These are phyloP conservation scores for Philotrypesis tridentata DNA, from an alignment of 1,140 invertebrate species.

Conservation along the genomic window DNA sequence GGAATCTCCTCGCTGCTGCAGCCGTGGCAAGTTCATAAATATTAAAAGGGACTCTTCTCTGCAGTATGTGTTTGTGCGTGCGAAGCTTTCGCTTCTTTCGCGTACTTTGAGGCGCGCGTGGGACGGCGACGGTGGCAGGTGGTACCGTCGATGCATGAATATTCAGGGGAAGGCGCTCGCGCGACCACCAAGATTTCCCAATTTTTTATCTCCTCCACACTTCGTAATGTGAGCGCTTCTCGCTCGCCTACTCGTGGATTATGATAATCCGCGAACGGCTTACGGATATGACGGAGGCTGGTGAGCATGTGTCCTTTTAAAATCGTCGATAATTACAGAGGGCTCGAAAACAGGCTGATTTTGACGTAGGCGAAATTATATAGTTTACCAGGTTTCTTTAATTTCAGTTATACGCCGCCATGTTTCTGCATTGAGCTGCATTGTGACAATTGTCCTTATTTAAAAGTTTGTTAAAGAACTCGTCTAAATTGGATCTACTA, in stretches of 20 bases:
- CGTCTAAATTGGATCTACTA: too few relatives aligned
- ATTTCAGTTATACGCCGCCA: too few relatives aligned
- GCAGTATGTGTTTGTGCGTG: not conserved
- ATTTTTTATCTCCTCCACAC: not conserved
- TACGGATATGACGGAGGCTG: too few relatives aligned
- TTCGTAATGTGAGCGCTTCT: not conserved
- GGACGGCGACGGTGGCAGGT: not conserved
- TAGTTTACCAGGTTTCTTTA: too few relatives aligned
- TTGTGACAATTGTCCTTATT: too few relatives aligned
- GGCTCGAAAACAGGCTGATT: too few relatives aligned
- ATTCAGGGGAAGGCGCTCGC: not conserved
- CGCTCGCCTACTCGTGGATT: not conserved
- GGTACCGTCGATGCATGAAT: too few relatives aligned
- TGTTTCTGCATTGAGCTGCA: too few relatives aligned
- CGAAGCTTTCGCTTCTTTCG: not conserved
- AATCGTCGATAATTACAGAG: too few relatives aligned
- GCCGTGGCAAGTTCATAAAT: conserved; percentile 7
- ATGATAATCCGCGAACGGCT: not conserved
- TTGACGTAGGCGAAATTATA: too few relatives aligned
- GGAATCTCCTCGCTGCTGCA: not conserved
- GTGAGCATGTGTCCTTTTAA: too few relatives aligned
- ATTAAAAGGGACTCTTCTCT: conserved; percentile 16
- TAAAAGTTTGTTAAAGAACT: too few relatives aligned
- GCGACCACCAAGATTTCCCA: conserved; percentile 4
- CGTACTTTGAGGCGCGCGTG: not conserved